Evolutionary conservation across 2,797 vertebrate species (phyloP).

Genomic region (Avahi laniger): DNA sequence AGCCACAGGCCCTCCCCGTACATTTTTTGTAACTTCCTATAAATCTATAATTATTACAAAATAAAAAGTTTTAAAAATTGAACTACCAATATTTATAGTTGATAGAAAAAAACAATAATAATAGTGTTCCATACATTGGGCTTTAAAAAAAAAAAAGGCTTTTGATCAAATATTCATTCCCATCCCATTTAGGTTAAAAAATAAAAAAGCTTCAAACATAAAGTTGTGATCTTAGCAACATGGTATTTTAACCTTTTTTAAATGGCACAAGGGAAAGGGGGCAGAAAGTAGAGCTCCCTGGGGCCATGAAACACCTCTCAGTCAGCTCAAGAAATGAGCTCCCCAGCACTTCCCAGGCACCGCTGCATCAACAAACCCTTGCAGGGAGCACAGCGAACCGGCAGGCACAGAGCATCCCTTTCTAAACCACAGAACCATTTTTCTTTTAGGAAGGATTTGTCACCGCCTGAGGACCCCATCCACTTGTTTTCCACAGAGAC

Average conservation of each 20-base stretch:
- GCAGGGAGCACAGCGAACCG: neutral
- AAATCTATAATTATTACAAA: constrained; percentile 28
- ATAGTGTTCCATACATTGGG: neutral
- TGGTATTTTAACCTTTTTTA: neutral
- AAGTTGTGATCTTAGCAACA: constrained; percentile 1
- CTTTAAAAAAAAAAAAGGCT: neutral
- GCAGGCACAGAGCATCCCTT: neutral
- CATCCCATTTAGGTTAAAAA: constrained; percentile 67
- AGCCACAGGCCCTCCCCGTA: neutral
- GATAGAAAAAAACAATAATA: neutral
- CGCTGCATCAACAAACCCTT: neutral
- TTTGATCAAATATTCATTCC: constrained; percentile 74
- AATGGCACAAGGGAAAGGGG: neutral
- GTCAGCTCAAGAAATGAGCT: neutral
- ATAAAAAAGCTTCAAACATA: neutral
- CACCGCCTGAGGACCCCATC: neutral
- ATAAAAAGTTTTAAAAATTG: neutral
- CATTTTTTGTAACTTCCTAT: neutral
- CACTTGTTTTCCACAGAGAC: neutral
- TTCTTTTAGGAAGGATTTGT: neutral
- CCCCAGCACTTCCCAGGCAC: too few relatives aligned
- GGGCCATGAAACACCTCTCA: neutral
- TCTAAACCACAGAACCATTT: neutral
- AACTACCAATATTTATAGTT: neutral
- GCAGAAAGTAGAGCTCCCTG: neutral